A percentile compares a stretch with the other conserved stretches of the same genome.
These are phyloP conservation scores for Drosophila suzukii DNA, from an alignment of 1,140 invertebrate genomes.

Conservation along the genomic window DNA sequence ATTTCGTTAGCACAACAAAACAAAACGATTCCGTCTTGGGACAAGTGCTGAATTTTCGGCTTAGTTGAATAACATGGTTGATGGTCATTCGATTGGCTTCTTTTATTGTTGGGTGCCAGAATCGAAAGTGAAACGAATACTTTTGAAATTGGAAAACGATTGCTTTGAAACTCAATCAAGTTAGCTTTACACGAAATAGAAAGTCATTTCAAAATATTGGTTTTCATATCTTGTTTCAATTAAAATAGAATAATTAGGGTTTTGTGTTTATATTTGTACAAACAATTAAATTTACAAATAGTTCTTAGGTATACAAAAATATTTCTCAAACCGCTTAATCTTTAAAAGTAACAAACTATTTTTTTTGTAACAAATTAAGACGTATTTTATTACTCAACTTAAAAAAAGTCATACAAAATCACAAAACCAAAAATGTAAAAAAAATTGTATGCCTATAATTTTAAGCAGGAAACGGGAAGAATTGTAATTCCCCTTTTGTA, in stretches of 20 bases:
- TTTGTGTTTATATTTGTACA: no score
- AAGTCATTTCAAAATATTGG: not conserved
- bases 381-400: no score
- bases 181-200: not conserved
- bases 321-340: no score
- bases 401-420: no score
- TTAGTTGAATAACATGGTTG: slow-evolving; percentile 41
- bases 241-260: no score
- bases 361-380: no score
- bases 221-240: not conserved
- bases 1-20: slow-evolving; percentile 49
- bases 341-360: no score
- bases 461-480: not conserved
- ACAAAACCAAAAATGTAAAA: not conserved
- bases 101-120: slow-evolving; percentile 4
- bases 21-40: slow-evolving; percentile 39
- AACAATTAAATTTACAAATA: no score
- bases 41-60: slow-evolving; percentile 50
- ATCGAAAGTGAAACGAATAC: slow-evolving; percentile 54
- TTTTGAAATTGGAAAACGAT: slow-evolving; percentile 7
- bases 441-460: not conserved
- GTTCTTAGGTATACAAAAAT: no score
- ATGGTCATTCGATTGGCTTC: slow-evolving; percentile 53
- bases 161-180: not conserved
- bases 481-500: not conserved